Evolutionary conservation across 35 echinoderm and acorn worm species (phyloP).

Genomic region (Antedon bifida): DNA sequence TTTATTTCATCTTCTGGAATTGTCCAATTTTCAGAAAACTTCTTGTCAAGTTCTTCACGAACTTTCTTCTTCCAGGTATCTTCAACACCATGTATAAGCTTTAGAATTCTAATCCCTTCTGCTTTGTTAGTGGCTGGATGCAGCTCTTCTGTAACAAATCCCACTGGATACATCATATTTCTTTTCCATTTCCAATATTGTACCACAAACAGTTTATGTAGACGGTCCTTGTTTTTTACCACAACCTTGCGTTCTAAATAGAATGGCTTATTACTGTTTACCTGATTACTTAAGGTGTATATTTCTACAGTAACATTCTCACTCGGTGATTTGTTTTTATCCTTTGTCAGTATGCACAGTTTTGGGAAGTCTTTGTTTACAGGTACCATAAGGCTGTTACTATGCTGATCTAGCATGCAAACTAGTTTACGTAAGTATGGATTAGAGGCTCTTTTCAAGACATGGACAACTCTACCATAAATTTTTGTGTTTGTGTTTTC

Average conservation of each 20-base stretch:
- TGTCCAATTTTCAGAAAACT: slow-evolving; percentile 49
- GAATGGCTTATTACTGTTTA: slow-evolving; percentile 14
- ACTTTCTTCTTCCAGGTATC: slow-evolving; percentile 44
- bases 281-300: slow-evolving; percentile 14
- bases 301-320: slow-evolving; percentile 14
- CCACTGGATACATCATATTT: slow-evolving; percentile 86
- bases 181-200: slow-evolving; percentile 43
- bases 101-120: slow-evolving; percentile 55
- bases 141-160: slow-evolving; percentile 62
- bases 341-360: too few species aligned
- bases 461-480: slow-evolving; percentile 58
- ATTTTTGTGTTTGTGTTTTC: slow-evolving; percentile 13
- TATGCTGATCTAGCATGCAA: slow-evolving; percentile 70
- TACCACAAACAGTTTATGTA: slow-evolving; percentile 74
- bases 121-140: slow-evolving; percentile 25
- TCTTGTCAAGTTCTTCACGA: slow-evolving; percentile 15
- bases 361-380: slow-evolving; percentile 73
- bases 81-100: slow-evolving; percentile 52
- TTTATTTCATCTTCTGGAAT: slow-evolving; percentile 47
- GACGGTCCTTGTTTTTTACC: slow-evolving; percentile 32
- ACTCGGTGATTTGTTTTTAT: too few species aligned
- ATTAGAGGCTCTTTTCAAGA: slow-evolving; percentile 42
- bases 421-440: slow-evolving; percentile 59
- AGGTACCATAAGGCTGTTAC: slow-evolving; percentile 64
- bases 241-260: slow-evolving; percentile 15